Evolutionary conservation across 2,888 invertebrate genomes (phyloP).

Genomic region (Villa cingulata): DNA sequence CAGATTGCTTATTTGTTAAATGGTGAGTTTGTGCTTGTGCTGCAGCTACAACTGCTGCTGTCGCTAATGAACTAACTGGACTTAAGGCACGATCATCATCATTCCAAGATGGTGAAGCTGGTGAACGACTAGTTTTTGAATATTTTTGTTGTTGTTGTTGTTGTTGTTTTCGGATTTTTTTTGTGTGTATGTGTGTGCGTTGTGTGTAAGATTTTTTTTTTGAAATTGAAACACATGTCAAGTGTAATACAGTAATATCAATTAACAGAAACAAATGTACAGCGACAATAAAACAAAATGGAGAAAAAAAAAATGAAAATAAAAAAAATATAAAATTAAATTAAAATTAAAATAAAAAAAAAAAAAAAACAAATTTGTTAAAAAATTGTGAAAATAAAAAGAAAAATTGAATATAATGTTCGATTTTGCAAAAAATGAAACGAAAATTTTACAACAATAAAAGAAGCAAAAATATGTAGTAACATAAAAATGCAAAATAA

Average conservation of each 20-base stretch:
- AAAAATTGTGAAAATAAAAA: no score
- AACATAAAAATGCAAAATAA: no score
- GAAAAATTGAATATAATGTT: no score
- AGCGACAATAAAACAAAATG: background rate
- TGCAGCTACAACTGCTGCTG: background rate
- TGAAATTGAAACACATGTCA: no score
- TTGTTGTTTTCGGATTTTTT: background rate
- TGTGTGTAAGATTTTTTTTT: no score
- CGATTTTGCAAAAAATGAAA: no score
- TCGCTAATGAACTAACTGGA: slow-evolving; percentile 24
- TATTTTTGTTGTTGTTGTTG: background rate
- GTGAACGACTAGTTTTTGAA: slow-evolving; percentile 30
- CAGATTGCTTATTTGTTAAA: slow-evolving; percentile 3
- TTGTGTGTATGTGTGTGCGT: background rate
- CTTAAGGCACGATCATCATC: slow-evolving; percentile 33
- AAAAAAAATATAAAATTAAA: background rate
- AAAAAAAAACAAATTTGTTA: background rate
- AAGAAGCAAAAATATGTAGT: no score
- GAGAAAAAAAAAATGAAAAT: background rate
- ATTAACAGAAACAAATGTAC: background rate
- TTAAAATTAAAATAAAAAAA: no score
- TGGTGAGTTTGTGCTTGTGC: background rate
- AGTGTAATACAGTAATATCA: background rate
- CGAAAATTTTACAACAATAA: no score
- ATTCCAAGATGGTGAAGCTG: slow-evolving; percentile 35